A percentile compares a stretch with the other conserved stretches of the same genome.
Conservation (phyloP, 2,888 invertebrate species). For the Selenia dentaria region DNA sequence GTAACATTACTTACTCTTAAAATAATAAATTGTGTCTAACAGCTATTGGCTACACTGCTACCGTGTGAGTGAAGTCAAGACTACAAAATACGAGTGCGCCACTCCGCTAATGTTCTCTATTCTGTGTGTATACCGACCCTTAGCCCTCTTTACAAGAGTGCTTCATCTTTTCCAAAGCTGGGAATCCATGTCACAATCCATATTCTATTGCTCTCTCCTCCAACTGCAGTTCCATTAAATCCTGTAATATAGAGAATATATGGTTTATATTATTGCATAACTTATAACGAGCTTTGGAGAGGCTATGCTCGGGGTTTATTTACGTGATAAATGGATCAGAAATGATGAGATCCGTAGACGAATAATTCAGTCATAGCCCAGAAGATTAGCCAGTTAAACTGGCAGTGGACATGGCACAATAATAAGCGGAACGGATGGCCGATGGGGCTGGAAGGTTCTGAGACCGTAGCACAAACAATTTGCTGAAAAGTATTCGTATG, state of each 20-base stretch:
- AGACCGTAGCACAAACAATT: no score
- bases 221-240: constrained; percentile 1
- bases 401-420: no score
- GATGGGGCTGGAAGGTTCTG: no score
- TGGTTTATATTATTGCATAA: no score
- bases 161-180: constrained; percentile 8
- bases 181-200: constrained; percentile 1
- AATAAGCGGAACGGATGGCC: no score
- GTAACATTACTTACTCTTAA: constrained; percentile 25
- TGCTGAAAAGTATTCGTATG: no score
- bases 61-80: constrained; percentile 27
- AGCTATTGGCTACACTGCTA: constrained; percentile 13
- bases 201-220: constrained; percentile 6
- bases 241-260: constrained; percentile 25
- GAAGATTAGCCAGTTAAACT: no score
- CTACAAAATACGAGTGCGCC: constrained; percentile 12
- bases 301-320: no score
- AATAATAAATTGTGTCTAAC: constrained; percentile 1
- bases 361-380: no score
- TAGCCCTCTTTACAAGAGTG: constrained; percentile 16
- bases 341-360: no score
- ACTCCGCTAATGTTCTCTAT: constrained; percentile 30
- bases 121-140: constrained; percentile 15
- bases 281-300: no score
- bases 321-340: no score